Base-by-base conservation (phyloP, 2,113 vertebrate genomes). In the Phaethon lepturus region DNA sequence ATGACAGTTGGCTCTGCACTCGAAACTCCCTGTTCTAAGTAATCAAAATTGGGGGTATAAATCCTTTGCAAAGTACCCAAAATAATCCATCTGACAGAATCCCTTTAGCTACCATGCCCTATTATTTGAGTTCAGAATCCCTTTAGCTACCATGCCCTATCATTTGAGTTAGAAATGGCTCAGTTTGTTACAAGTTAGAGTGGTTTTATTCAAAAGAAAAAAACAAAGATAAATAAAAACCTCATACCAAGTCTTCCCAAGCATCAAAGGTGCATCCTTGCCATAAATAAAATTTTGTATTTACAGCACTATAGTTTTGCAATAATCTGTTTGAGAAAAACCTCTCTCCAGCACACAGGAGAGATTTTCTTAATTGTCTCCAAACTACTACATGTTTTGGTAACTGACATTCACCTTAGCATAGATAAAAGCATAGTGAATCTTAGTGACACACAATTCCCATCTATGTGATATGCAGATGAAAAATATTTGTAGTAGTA, bases 341-440 rank as follows among this genome's bases (percentile, higher is more conserved):
- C 1, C 4, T 56, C 20, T 35, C 45, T n/a, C 24, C 29, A 6
- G 8, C 52, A 72, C 6, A 55, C 1, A 68, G 40, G 42, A 49
- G 22, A 81, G 13, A 35, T 58, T 53, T 59, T 91, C 78, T 86
- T 69, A 86, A 42, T 44, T 83, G 25, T 35, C 52, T 59, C n/a
- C 77, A 83, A 95, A 96, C 40, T 75, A 88, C 71, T 73, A 75
- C 68, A 88, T 53, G 28, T 20, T 89, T 90, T 76, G 90, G 47
- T 76, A 63, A 42, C 31, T 31, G 58, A 62, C 59, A 86, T 66
- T 76, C 35, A 66, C 67, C 88, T 44, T 91, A 71, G 35, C 42
- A 80, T 14, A 90, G 87, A 38, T 42, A 71, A 96, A 96, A 96
- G 58, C 31, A 64, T 31, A 64, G 76, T 1, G 2, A 94, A 33